Conservation (phyloP, 2,888 invertebrate genomes). For the Chelonus formosanus region DNA sequence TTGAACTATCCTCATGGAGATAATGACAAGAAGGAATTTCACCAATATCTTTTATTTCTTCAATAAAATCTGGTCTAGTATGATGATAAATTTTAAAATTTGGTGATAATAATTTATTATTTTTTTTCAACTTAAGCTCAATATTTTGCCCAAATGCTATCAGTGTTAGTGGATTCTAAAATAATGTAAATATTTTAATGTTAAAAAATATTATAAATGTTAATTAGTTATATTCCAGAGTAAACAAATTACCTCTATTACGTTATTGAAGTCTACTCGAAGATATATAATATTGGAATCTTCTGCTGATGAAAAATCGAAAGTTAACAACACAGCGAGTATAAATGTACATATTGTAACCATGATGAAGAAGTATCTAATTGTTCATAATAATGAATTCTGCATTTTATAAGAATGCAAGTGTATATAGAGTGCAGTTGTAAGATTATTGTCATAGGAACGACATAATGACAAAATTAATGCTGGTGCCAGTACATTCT, state of each 20-base stretch:
- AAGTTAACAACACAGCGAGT: not conserved
- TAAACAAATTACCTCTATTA: no score
- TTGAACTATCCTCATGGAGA: slow-evolving; percentile 69
- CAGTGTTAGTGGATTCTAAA: slow-evolving; percentile 55
- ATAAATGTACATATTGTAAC: slow-evolving; percentile 17
- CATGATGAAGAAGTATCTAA: slow-evolving; percentile 22
- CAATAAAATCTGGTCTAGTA: slow-evolving; percentile 59
- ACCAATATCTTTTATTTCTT: slow-evolving; percentile 48
- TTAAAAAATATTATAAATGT: no score
- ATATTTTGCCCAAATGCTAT: slow-evolving; percentile 64
- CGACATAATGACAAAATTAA: slow-evolving; percentile 33
- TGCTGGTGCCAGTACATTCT: slow-evolving; percentile 36
- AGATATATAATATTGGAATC: slow-evolving; percentile 38
- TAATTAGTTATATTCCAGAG: no score
- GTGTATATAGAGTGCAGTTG: slow-evolving; percentile 7
- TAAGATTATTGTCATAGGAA: slow-evolving; percentile 38
- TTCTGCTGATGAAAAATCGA: slow-evolving; percentile 17
- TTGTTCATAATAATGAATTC: not conserved
- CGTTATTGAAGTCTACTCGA: not conserved
- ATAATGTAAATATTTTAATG: not conserved
- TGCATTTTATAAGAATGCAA: slow-evolving; percentile 14
- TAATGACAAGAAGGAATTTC: slow-evolving; percentile 71
- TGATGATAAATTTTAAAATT: slow-evolving; percentile 72
- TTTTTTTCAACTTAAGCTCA: slow-evolving; percentile 71
- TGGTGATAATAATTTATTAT: slow-evolving; percentile 71